These are phyloP conservation scores for Muschampia plurimacula DNA, from an alignment of 2,888 invertebrate species.

Conservation along the genomic window DNA sequence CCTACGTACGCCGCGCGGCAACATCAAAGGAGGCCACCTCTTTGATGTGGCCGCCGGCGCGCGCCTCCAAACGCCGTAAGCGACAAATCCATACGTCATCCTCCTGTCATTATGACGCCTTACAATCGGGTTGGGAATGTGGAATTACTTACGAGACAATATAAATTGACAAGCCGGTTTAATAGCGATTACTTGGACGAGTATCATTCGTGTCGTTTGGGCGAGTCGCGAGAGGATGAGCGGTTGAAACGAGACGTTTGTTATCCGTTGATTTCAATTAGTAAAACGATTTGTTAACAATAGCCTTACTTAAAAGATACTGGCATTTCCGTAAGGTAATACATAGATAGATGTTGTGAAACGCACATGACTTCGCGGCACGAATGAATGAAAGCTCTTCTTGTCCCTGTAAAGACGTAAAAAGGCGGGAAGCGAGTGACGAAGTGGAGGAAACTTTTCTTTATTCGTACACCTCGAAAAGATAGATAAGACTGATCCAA, in stretches of 20 bases:
- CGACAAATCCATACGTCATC: slow-evolving; percentile 86
- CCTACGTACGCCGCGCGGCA: slow-evolving; percentile 77
- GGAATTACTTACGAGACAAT: slow-evolving; percentile 84
- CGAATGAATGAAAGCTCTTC: not conserved
- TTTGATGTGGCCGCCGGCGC: slow-evolving; percentile 85
- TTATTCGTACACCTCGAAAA: too few relatives aligned
- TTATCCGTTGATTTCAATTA: slow-evolving; percentile 30
- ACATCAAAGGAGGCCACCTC: slow-evolving; percentile 85
- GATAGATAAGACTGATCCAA: too few relatives aligned
- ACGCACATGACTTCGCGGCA: not conserved
- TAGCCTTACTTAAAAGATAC: not conserved
- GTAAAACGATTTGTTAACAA: slow-evolving; percentile 21
- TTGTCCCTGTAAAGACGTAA: too few relatives aligned
- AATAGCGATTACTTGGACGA: slow-evolving; percentile 71
- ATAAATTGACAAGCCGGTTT: slow-evolving; percentile 83
- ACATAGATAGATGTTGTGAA: not conserved
- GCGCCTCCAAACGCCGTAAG: slow-evolving; percentile 85
- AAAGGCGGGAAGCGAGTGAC: too few relatives aligned
- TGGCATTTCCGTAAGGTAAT: not conserved
- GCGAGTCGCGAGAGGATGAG: slow-evolving; percentile 40
- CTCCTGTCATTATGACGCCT: slow-evolving; percentile 85
- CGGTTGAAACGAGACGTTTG: slow-evolving; percentile 31
- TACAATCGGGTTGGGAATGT: slow-evolving; percentile 82
- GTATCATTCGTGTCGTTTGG: slow-evolving; percentile 50
- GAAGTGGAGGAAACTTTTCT: too few relatives aligned